A percentile compares a stretch with the other conserved stretches of the same genome.
Evolutionary conservation across 1,140 invertebrate species (phyloP).

Genomic region (Calephelis nemesis): DNA sequence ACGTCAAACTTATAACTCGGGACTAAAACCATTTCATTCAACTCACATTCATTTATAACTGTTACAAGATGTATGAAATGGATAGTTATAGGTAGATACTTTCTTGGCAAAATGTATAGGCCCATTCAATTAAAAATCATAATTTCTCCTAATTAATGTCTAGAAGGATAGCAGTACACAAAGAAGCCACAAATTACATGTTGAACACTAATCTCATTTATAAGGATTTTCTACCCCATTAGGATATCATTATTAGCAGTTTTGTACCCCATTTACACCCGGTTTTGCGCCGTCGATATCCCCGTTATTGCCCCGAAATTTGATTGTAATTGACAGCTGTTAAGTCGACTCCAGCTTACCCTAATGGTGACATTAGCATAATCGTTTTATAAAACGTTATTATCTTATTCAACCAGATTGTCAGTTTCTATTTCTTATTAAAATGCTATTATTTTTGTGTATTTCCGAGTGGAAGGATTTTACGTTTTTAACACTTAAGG

Average conservation of each 20-base stretch:
- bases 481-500: too few relatives aligned
- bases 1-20: too few relatives aligned
- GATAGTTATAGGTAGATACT: too few relatives aligned
- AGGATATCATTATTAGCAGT: constrained; percentile 14
- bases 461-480: too few relatives aligned
- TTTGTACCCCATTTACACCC: not conserved
- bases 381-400: constrained; percentile 17
- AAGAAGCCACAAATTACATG: not conserved
- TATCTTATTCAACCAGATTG: not conserved
- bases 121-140: too few relatives aligned
- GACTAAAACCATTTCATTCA: too few relatives aligned
- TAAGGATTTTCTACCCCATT: constrained; percentile 1
- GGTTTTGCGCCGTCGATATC: not conserved
- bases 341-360: constrained; percentile 11
- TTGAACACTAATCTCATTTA: not conserved
- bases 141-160: not conserved
- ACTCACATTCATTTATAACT: too few relatives aligned
- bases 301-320: constrained; percentile 1
- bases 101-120: too few relatives aligned
- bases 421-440: constrained; percentile 2
- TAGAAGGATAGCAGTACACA: too few relatives aligned
- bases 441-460: too few relatives aligned
- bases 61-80: too few relatives aligned
- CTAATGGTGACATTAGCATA: constrained; percentile 12
- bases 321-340: constrained; percentile 16